Evolutionary conservation across 35 echinoderm and acorn worm species (phyloP), one percentile per base, ranked within the genome.

Genomic region (Eucidaris tribuloides): DNA sequence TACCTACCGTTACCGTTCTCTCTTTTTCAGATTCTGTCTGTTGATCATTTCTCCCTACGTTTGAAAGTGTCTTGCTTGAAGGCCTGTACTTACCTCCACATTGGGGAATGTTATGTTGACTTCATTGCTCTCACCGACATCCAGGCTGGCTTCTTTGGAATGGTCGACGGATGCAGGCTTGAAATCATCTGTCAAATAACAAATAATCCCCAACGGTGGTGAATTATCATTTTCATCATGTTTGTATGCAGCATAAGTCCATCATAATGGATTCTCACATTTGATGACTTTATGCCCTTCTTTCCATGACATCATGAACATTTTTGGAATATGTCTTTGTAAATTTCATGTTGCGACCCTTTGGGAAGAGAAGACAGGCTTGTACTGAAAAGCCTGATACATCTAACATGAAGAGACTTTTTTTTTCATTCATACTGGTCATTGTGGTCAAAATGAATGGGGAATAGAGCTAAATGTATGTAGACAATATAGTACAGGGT

Each of bases 151-250:
- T 80, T 88, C 82, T 71, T 91, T 85, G 19, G 94, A 82, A 82
- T 89, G 82, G 58, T 97, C 94, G 3, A 97, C 81, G 23, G 94
- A 97, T 42, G 90, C 90, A 58, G 94, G 94, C 28, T 97, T 97
- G 46, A 97, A 97, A 41, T 97, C 94, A 97, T 97, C 94, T 97
- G 77, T 15, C 7, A 65, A 22, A 27, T 11, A 7, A 20, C 1
- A 40, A 15, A 15, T 5, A 5, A 4, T 41, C 42, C 4, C 2
- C 3, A 24, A 7, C 50, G 3, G 11, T 17, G 27, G 22, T 20
- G 2, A 28, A 49, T 57, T 29, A 23, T 76, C 13, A 29, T 22
- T 25, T 4, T 45, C 33, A 22, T 2, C 17, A 22, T 5, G 22
- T 28, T 18, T 46, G 17, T 18, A 31, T 28, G 23, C n/a, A 30